Percentiles rank a stretch among this genome's conserved stretches.
These are phyloP conservation scores for Bettongia penicillata DNA, from an alignment of 2,113 vertebrate species.

Conservation along the genomic window DNA sequence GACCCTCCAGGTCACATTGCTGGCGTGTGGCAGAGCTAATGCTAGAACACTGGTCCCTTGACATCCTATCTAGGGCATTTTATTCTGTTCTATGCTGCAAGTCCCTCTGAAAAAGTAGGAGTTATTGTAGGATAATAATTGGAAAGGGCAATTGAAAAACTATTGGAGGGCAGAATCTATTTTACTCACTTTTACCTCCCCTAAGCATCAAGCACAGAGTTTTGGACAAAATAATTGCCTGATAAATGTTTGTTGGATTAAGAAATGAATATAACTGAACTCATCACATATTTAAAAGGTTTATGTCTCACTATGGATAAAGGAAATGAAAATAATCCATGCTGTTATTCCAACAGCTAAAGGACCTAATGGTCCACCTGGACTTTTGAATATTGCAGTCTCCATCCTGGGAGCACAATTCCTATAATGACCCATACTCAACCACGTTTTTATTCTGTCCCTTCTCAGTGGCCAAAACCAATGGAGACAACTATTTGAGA, in stretches of 20 bases:
- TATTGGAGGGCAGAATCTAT: not conserved
- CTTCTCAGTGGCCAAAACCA: not conserved
- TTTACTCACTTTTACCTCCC: not conserved
- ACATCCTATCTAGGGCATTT: not conserved
- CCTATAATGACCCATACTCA: not conserved
- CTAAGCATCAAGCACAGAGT: not conserved
- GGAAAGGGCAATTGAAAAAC: not conserved
- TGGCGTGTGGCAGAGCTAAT: not conserved
- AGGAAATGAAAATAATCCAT: not conserved
- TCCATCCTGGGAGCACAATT: not conserved
- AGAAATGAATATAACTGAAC: not conserved
- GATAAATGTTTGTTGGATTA: not conserved
- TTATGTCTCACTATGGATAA: not conserved
- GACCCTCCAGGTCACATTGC: slow-evolving; percentile 26
- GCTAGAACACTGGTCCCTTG: not conserved
- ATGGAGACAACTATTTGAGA: not conserved
- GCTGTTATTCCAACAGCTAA: not conserved
- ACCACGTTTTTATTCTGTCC: not conserved
- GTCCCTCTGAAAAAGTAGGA: not conserved
- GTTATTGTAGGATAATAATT: not conserved
- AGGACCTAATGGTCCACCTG: not conserved
- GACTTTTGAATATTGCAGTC: not conserved
- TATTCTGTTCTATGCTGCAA: not conserved
- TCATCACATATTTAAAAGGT: not conserved
- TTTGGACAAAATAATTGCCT: not conserved